Conservation (phyloP, 2,888 invertebrate species). For the Eupithecia dodoneata region DNA sequence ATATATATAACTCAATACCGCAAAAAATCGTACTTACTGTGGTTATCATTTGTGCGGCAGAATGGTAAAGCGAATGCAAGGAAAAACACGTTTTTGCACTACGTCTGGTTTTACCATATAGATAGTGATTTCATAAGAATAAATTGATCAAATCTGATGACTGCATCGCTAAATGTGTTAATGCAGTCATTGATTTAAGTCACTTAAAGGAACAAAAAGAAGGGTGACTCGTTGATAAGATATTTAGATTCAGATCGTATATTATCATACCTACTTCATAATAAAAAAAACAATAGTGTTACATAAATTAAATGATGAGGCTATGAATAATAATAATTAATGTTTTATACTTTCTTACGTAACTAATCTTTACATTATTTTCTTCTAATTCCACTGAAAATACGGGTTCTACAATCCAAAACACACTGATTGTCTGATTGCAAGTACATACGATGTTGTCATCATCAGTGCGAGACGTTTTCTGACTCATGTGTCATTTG, state of each 20-base stretch:
- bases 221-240: not conserved
- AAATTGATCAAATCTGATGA: conserved; percentile 19
- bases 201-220: not conserved
- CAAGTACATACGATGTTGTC: conserved; percentile 4
- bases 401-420: not conserved
- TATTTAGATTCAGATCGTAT: no score
- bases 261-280: no score
- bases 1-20: no score
- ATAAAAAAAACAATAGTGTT: no score
- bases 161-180: conserved; percentile 25
- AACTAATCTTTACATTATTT: not conserved
- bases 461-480: conserved; percentile 30
- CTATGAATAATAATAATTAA: no score
- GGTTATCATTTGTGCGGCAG: no score
- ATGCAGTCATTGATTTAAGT: not conserved
- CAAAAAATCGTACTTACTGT: no score
- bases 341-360: not conserved
- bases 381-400: not conserved
- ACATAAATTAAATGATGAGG: no score
- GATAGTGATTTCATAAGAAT: conserved; percentile 11
- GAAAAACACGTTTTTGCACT: not conserved
- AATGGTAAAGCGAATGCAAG: not conserved
- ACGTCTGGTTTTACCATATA: not conserved
- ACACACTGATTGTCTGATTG: not conserved
- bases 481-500: conserved; percentile 30